Base-by-base conservation (phyloP, 2,113 vertebrate genomes). In the Hippocampus guttulatus region DNA sequence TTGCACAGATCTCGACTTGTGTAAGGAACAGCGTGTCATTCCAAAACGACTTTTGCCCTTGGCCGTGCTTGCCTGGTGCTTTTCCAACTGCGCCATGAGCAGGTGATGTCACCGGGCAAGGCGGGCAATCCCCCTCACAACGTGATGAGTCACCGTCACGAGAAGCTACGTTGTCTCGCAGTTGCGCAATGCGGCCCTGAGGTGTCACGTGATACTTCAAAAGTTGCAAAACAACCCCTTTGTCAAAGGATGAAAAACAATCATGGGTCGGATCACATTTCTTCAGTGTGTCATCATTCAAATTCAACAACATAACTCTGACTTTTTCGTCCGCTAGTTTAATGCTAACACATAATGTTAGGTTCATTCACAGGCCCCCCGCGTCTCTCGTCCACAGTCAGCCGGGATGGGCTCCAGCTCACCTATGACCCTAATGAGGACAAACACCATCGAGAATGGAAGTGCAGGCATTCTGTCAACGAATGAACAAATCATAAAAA, bases 71-170 rank as follows among this genome's bases (percentile, higher is more conserved):
- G 15, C 0, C 68, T 40, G 30, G 64, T 69, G 23, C 71, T 62
- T 75, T 79, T 80, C 70, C 78, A 60, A 45, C 55, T 47, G 14
- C 54, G 69, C 77, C 78, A 77, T 52, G n/a, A 40, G 38, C 61
- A 58, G 1, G 40, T 86, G 86, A 88, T 75, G 84, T 90, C 81
- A 88, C 65, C 11, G 16, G 60, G 80, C 58, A 81, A 92, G 67
- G 21, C 63, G 33, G 88, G 87, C 79, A 77, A 74, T 81, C 82
- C 83, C 81, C 83, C 82, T 79, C 21, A 41, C n/a, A 58, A 79
- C 81, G 52, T 66, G 86, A 73, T 11, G 40, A 80, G 82, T 90
- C 89, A 90, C 67, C 54, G 47, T 90, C 77, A 88, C 27, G 23
- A 66, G 85, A 52, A 6, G 21, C 15, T 38, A 68, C 41, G 7